Percentiles rank a stretch among this genome's conserved stretches.
phyloP scores from a whole-genome alignment of 2,888 invertebrate species.

The Pasiphila rectangulata region DNA sequence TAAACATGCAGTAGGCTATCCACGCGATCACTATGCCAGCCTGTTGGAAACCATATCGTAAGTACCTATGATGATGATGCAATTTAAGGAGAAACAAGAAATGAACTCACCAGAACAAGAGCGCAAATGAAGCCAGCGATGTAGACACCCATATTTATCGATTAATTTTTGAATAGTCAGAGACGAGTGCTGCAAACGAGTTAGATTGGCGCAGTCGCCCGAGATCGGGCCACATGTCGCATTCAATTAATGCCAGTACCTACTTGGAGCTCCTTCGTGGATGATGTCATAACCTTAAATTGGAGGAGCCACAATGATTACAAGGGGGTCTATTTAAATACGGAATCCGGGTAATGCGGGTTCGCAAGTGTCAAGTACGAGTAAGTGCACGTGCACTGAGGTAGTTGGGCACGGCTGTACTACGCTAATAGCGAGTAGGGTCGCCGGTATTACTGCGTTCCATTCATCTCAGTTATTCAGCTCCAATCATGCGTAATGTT shows the following conservation, averaged over 20 bases:
- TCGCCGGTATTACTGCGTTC: constrained; percentile 12
- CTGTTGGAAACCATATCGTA: constrained; percentile 42
- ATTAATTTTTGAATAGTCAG: constrained; percentile 29
- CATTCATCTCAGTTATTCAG: constrained; percentile 14
- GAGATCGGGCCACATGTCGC: constrained; percentile 46
- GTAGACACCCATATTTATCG: constrained; percentile 56
- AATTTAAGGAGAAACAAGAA: constrained; percentile 10
- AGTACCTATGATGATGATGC: not conserved
- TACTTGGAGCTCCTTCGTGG: constrained; percentile 53
- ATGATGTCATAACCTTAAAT: constrained; percentile 71
- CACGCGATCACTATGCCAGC: constrained; percentile 58
- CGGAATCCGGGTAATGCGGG: constrained; percentile 27
- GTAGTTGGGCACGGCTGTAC: not conserved
- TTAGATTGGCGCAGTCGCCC: constrained; percentile 56
- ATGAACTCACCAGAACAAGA: constrained; percentile 62
- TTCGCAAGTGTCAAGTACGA: constrained; percentile 28
- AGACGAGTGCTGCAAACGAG: constrained; percentile 60
- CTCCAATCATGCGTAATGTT: constrained; percentile 14
- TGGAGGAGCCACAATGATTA: constrained; percentile 51
- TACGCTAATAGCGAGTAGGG: constrained; percentile 1
- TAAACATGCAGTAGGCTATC: constrained; percentile 73
- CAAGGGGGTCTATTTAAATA: constrained; percentile 43
- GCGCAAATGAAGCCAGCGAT: constrained; percentile 65
- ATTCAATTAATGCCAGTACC: constrained; percentile 68
- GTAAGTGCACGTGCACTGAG: constrained; percentile 25